Base-by-base conservation (phyloP, 2,888 invertebrate genomes). In the Anagyrus pseudococci region DNA sequence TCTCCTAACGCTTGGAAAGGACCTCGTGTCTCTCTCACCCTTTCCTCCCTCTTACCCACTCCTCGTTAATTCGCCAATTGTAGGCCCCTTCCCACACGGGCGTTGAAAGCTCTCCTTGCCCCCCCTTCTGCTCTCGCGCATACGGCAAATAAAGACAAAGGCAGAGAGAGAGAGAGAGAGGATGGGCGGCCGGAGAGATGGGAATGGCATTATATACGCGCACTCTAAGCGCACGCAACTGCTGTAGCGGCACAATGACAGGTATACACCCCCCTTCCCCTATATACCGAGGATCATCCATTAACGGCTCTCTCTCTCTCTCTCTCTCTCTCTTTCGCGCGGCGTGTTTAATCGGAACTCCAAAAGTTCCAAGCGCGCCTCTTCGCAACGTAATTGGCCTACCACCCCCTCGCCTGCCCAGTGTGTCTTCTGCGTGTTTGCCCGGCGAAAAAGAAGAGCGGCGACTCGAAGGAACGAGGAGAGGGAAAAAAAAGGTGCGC, bases 291-390 rank as follows among this genome's bases (percentile, higher is more conserved):
- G 75, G 71, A 74, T 75, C 77, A 77, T 78, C 79, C 79, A 79
- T 79, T 78, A 79, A 73, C 71, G 72, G 67, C 69, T 64, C 73
- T 79, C 69, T 64, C 72, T 15, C 8, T 29, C 29, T 29, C 4
- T n/a, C 69, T 64, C 73, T 79, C 69, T 64, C 72, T 15, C 8
- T 29, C 29, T 29, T 29, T 29, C 29, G 29, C 8, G 33, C 33
- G 8, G 13, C 13, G 33, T 77, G 77, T 80, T 80, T 80, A 79
- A 80, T 80, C 78, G 78, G 76, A 79, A 79, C 79, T 80, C 77
- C 70, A 60, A 77, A 77, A 79, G 77, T 78, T 76, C 69, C 71
- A 68, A 71, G n/a, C n/a, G 69, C 69, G 60, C 46, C 58, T 70
- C 66, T 63, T 67, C 68, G 69, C 67, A 67, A 67, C 66, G 68